Percentiles rank a stretch among this genome's conserved stretches.
Conservation (phyloP, 1,140 invertebrate species). For the Uloborus diversus region DNA sequence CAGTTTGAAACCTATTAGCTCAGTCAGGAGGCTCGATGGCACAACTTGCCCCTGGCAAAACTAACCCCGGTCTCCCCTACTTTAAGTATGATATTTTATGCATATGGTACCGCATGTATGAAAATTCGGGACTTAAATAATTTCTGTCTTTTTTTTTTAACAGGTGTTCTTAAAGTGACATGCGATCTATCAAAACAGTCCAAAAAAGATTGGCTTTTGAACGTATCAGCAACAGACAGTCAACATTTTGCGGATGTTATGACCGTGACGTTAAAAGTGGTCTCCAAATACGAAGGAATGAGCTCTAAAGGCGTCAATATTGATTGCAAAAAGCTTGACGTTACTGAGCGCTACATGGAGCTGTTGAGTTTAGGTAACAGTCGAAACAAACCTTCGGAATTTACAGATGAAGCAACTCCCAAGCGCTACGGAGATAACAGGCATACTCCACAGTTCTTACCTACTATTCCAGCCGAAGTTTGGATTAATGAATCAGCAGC, state of each 20-base stretch:
- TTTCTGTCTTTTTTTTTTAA: slow-evolving; percentile 68
- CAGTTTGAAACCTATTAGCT: too few relatives aligned
- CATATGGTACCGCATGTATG: too few relatives aligned
- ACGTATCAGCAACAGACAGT: slow-evolving; percentile 87
- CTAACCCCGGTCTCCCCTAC: too few relatives aligned
- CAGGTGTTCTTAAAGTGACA: slow-evolving; percentile 73
- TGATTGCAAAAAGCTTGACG: slow-evolving; percentile 85
- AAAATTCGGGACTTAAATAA: too few relatives aligned
- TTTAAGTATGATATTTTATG: too few relatives aligned
- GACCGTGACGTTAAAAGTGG: slow-evolving; percentile 76
- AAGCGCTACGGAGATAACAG: slow-evolving; percentile 78
- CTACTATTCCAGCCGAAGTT: slow-evolving; percentile 68
- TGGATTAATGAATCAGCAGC: slow-evolving; percentile 86
- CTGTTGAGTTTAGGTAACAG: slow-evolving; percentile 76
- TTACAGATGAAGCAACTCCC: slow-evolving; percentile 73
- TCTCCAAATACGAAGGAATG: slow-evolving; percentile 78
- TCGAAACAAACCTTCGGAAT: slow-evolving; percentile 73
- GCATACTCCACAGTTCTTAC: slow-evolving; percentile 82
- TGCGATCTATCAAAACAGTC: slow-evolving; percentile 79
- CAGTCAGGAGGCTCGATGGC: too few relatives aligned
- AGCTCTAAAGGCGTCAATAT: slow-evolving; percentile 78
- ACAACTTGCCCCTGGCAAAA: too few relatives aligned
- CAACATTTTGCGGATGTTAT: slow-evolving; percentile 88
- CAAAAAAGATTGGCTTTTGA: slow-evolving; percentile 47
- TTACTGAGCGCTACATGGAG: slow-evolving; percentile 79